phyloP scores from a whole-genome alignment of 2,888 invertebrate species.

The Drepanosiphum platanoidis region DNA sequence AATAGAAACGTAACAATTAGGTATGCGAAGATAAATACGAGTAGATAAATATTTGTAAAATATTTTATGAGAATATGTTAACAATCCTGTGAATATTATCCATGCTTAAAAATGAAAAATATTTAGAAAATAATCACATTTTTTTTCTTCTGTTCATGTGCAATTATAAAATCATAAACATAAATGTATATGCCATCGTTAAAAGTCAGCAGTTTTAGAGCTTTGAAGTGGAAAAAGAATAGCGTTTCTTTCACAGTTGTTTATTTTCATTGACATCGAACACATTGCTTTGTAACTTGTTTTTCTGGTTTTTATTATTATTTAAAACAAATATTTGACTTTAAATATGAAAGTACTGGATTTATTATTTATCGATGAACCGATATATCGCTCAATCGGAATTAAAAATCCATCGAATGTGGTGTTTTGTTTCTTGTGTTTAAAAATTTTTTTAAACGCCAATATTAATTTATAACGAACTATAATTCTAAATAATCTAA shows the following conservation, averaged over 20 bases:
- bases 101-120: too few species aligned
- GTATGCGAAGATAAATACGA: background rate
- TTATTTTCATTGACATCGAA: conserved; percentile 10
- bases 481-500: too few species aligned
- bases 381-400: background rate
- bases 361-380: background rate
- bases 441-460: too few species aligned
- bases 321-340: background rate
- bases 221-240: background rate
- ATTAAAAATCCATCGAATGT: background rate
- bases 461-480: too few species aligned
- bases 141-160: background rate
- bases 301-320: conserved; percentile 1
- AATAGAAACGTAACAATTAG: background rate
- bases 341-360: too few species aligned
- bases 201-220: background rate
- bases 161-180: background rate
- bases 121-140: background rate
- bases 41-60: background rate
- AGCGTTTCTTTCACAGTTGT: background rate
- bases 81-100: background rate
- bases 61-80: background rate
- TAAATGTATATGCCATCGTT: background rate
- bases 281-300: background rate
- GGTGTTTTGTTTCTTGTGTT: too few species aligned